Evolutionary conservation across 2,888 invertebrate genomes (phyloP), one percentile per base, ranked within the genome.

Genomic region (Acrocyrtus sp.): DNA sequence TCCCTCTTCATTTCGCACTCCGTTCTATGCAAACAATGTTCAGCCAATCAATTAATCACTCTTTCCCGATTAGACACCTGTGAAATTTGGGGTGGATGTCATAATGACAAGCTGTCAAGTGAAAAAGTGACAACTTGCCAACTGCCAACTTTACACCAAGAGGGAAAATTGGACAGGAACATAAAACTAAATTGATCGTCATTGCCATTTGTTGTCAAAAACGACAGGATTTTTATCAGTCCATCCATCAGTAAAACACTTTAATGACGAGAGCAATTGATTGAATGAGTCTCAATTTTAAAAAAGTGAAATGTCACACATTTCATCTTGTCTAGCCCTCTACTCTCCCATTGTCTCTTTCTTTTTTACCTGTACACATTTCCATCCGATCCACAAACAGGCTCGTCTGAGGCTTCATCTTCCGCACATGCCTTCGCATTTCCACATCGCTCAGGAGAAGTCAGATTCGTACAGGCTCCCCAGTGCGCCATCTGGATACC

Each of bases 361-460:
- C n/a, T 3, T 48, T 83, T 84, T 86, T 84, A 91, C 90, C 89
- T 90, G 85, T 94, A 94, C 75, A 93, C 93, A 82, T 95, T 95
- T 79, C 94, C 94, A 84, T 95, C 94, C 39, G 94, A 94, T 10
- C 93, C 95, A 83, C 95, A 95, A 75, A 94, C 89, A n/a, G 94
- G 94, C 81, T 92, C 87, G 60, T 86, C 86, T 69, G 86, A 88
- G 74, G 87, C 85, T 60, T 88, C 87, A 61, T 89, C 85, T 76
- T 87, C 85, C 77, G 85, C 85, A 82, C 90, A 90, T 85, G 83
- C 88, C 29, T 70, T 67, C 12, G 17, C 4, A n/a, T 12, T 19
- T 84, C 88, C 88, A 84, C 92, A 92, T 53, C 89, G 87, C 76
- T 90, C 87, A 69, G 85, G 85, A 81, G 88, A 87, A 75, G 87